These are phyloP conservation scores for Virgularia gustaviana DNA, from an alignment of 92 coral and sea anemone species.

Conservation along the genomic window DNA sequence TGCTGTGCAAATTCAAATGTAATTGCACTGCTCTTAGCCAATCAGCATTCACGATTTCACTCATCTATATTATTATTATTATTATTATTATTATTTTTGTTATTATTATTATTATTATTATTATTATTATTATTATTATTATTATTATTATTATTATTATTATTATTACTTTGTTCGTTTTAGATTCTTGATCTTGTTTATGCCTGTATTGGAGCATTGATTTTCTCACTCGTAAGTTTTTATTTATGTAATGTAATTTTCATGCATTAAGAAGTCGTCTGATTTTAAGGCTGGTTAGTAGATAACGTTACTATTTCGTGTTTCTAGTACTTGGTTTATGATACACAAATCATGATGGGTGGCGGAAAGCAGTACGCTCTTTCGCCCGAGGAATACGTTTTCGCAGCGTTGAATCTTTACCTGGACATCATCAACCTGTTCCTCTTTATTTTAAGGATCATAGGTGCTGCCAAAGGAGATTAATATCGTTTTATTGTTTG, in stretches of 20 bases:
- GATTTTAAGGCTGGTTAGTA: neutral
- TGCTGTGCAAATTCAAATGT: too few relatives aligned
- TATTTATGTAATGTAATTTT: neutral
- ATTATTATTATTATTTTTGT: neutral
- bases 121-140: neutral
- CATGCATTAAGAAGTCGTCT: too few relatives aligned
- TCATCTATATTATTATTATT: neutral
- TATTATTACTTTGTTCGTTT: neutral
- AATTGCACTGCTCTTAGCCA: too few relatives aligned
- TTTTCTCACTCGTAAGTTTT: conserved; percentile 82
- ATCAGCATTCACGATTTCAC: too few relatives aligned
- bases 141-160: neutral
- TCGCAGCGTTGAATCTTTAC: conserved; percentile 93
- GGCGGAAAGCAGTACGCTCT: conserved; percentile 91
- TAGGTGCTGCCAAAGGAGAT: conserved; percentile 86
- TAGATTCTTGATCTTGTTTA: conserved; percentile 80
- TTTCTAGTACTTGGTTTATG: conserved; percentile 94
- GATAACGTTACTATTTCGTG: neutral
- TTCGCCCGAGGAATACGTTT: conserved; percentile 97
- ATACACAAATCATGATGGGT: conserved; percentile 99
- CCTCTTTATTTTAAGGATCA: conserved; percentile 81
- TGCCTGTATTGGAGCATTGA: conserved; percentile 90
- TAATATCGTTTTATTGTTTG: too few relatives aligned
- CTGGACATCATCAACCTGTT: conserved; percentile 94
- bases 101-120: neutral